Evolutionary conservation across 30 jellyfish, hydroid and myxozoan genomes (phyloP), one percentile per base, ranked within the genome.

Genomic region (Phacellophora camtschatica): DNA sequence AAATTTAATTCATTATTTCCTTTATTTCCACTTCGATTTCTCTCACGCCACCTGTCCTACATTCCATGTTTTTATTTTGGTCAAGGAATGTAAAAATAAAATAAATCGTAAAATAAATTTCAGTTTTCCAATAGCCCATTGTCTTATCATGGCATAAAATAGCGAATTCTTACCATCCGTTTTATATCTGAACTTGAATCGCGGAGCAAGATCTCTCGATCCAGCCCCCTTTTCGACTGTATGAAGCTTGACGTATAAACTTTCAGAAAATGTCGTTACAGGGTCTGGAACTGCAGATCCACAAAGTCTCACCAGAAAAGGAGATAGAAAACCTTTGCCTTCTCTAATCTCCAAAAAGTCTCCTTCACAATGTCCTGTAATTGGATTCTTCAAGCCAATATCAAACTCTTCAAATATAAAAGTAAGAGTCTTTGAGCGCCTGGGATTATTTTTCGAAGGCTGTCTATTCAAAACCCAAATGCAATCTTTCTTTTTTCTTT

Each of bases 241-340:
- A 48, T 92, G 97, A 7, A 85, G 31, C 41, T 88, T 77, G 18
- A 92, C 90, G 85, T 84, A 82, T 13, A 92, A 23, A 55, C 96
- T 92, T 29, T 86, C 95, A 23, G 95, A 67, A 69, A 86, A 29
- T 13, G 95, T 81, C 2, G 96, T 71, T 31, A 92, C 69, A 2
- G 95, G 96, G 27, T 94, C 90, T 28, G 96, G 96, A 2, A 24
- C 24, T 33, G 50, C 55, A 16, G 73, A 56, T 18, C 98, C 98
- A 71, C 98, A 92, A 70, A 49, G 58, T 24, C 90, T 65, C 9
- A 66, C 66, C 22, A 92, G 43, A 58, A 75, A 80, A 15, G 98
- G 98, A 2, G 96, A 82, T 35, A 92, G 77, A 59, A 73, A 92
- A 19, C 98, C 98, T 85, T 77, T 84, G 13, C 98, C 98, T 30